Percentiles rank a stretch among this genome's conserved stretches.
These are phyloP conservation scores for Caenorhabditis sp. DNA, from an alignment of 2,888 invertebrate genomes.

Conservation along the genomic window DNA sequence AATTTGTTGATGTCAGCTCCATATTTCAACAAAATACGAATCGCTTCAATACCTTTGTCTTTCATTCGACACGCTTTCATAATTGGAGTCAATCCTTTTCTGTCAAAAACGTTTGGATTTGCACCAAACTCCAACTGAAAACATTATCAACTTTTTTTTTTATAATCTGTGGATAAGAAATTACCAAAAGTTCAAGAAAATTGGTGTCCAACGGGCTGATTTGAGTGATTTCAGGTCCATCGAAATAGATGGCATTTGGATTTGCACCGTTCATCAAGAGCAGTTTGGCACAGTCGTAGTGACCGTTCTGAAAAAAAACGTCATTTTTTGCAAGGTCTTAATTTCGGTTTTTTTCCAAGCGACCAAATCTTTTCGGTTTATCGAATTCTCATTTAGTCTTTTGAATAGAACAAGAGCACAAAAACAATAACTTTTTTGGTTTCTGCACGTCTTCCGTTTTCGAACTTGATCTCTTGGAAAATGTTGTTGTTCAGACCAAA, in stretches of 20 bases:
- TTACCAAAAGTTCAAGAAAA: constrained; percentile 80
- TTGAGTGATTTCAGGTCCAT: constrained; percentile 81
- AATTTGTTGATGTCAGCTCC: constrained; percentile 86
- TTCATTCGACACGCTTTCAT: constrained; percentile 87
- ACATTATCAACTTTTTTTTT: neutral
- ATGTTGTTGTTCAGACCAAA: no score
- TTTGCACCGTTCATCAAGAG: constrained; percentile 85
- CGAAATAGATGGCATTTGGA: constrained; percentile 81
- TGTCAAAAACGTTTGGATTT: constrained; percentile 84
- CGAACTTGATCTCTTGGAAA: no score
- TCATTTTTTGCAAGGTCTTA: no score
- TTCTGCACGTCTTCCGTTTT: neutral
- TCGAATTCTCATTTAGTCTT: no score
- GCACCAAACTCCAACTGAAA: constrained; percentile 81
- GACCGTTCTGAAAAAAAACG: constrained; percentile 50
- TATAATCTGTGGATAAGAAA: constrained; percentile 1
- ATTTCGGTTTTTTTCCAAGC: no score
- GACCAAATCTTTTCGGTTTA: no score
- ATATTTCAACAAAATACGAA: constrained; percentile 73
- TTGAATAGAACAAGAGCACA: no score
- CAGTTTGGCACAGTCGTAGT: constrained; percentile 75
- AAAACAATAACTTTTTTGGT: neutral
- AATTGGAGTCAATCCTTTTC: constrained; percentile 86
- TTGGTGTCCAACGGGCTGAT: constrained; percentile 78
- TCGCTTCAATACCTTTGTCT: constrained; percentile 78